Evolutionary conservation across 2,113 vertebrate genomes (phyloP).

Genomic region (Dromaius novaehollandiae): DNA sequence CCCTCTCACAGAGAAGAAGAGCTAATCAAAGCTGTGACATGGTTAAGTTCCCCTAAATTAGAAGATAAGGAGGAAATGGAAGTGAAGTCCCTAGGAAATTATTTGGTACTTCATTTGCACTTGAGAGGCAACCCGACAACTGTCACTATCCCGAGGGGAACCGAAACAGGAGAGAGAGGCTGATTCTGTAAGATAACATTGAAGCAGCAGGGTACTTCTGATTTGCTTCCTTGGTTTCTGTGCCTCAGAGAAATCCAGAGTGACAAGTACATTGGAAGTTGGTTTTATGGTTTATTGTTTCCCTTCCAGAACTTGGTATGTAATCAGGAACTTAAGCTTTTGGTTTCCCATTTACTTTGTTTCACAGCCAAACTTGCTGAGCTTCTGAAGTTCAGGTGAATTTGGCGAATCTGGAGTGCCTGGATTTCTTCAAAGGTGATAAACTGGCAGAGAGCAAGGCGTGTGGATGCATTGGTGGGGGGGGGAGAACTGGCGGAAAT

Average conservation of each 20-base stretch:
- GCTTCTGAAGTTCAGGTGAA: not conserved
- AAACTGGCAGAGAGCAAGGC: not conserved
- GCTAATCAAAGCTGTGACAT: conserved; percentile 61
- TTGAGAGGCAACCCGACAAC: conserved; percentile 29
- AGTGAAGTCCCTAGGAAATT: conserved; percentile 60
- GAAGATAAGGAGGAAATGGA: conserved; percentile 66
- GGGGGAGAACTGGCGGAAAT: not conserved
- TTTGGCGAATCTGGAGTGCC: not conserved
- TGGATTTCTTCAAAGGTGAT: accelerated
- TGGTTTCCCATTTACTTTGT: not conserved
- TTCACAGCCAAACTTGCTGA: not conserved
- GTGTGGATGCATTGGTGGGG: not conserved
- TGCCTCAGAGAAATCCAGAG: conserved; percentile 52
- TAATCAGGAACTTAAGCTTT: conserved; percentile 44
- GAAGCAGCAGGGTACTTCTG: not conserved
- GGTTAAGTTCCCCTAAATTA: conserved; percentile 66
- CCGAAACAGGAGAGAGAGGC: not conserved
- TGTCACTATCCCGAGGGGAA: conserved; percentile 8
- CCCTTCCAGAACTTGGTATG: conserved; percentile 12
- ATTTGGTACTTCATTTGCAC: conserved; percentile 50
- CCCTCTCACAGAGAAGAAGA: conserved; percentile 32
- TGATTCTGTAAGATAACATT: conserved; percentile 29
- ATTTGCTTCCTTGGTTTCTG: conserved; percentile 18
- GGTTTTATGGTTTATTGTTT: conserved; percentile 34
- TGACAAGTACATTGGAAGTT: conserved; percentile 31